These are phyloP conservation scores for Rhabdophis nuchalis DNA, from an alignment of 2,797 vertebrate species.

Conservation along the genomic window DNA sequence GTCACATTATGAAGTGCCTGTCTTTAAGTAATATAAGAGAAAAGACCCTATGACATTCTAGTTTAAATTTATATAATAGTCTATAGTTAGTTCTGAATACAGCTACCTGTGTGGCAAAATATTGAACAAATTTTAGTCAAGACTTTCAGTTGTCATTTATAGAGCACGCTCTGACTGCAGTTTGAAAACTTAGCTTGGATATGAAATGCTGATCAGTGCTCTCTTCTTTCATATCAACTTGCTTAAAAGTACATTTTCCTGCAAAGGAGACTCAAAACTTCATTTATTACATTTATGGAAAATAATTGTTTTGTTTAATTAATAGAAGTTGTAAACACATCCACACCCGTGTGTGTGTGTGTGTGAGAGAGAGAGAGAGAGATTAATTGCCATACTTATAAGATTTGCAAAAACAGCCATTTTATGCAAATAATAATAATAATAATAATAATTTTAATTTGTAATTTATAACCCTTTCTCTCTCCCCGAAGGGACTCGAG, in stretches of 20 bases:
- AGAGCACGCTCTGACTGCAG: slow-evolving; percentile 46
- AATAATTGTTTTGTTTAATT: slow-evolving; percentile 32
- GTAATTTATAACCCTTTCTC: no score
- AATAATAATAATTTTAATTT: no score
- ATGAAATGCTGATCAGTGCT: slow-evolving; percentile 39
- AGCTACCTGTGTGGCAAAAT: slow-evolving; percentile 44
- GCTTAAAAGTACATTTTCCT: slow-evolving; percentile 36
- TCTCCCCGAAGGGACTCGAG: no score
- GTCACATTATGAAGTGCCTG: slow-evolving; percentile 57
- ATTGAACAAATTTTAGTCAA: slow-evolving; percentile 39
- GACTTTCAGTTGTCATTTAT: slow-evolving; percentile 46
- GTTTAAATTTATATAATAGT: slow-evolving; percentile 34
- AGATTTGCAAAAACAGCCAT: neutral
- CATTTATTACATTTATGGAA: slow-evolving; percentile 15
- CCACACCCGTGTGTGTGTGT: no score
- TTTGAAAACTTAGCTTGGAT: slow-evolving; percentile 55
- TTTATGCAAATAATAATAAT: no score
- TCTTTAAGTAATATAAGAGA: slow-evolving; percentile 49
- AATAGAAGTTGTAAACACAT: neutral
- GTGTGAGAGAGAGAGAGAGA: no score
- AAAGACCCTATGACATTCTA: slow-evolving; percentile 37
- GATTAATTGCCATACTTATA: slow-evolving; percentile 1
- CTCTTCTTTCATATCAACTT: slow-evolving; percentile 42
- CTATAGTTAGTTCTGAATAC: slow-evolving; percentile 51
- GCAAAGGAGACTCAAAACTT: slow-evolving; percentile 17